A percentile compares a stretch with the other conserved stretches of the same genome.
Conservation (phyloP, 1,140 invertebrate genomes). For the Eubasilissa regina region DNA sequence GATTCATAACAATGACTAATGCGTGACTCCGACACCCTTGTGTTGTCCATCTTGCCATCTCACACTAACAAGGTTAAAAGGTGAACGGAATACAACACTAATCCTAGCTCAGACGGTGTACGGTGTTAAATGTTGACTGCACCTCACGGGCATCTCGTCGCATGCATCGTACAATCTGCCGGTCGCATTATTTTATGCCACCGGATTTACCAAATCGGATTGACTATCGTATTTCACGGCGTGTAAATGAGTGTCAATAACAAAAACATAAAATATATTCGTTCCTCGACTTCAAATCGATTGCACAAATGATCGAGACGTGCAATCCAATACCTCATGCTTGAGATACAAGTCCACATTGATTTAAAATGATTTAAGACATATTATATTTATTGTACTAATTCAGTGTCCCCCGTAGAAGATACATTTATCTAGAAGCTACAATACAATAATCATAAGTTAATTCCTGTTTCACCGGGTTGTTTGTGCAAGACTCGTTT, state of each 20-base stretch:
- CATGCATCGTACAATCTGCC: conserved; percentile 8
- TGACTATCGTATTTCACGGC: conserved; percentile 8
- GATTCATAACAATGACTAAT: too few relatives aligned
- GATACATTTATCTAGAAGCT: too few relatives aligned
- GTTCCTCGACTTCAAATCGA: not conserved
- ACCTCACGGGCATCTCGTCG: conserved; percentile 25
- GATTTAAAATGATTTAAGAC: not conserved
- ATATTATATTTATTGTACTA: too few relatives aligned
- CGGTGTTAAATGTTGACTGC: not conserved
- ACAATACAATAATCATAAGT: too few relatives aligned
- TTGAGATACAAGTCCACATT: not conserved
- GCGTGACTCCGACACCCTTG: conserved; percentile 2
- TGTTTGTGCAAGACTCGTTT: too few relatives aligned
- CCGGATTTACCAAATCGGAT: conserved; percentile 23
- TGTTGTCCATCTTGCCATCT: too few relatives aligned
- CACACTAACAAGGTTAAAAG: conserved; percentile 37
- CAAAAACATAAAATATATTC: not conserved
- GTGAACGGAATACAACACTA: conserved; percentile 41
- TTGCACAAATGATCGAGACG: not conserved
- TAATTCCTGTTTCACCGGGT: too few relatives aligned
- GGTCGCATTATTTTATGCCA: conserved; percentile 10
- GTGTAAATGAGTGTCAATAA: not conserved
- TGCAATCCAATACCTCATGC: not conserved
- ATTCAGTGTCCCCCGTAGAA: too few relatives aligned
- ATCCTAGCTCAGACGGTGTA: conserved; percentile 43